Evolutionary conservation across 2,113 vertebrate species (phyloP), one percentile per base, ranked within the genome.

Genomic region (Myxocyprinus asiaticus): DNA sequence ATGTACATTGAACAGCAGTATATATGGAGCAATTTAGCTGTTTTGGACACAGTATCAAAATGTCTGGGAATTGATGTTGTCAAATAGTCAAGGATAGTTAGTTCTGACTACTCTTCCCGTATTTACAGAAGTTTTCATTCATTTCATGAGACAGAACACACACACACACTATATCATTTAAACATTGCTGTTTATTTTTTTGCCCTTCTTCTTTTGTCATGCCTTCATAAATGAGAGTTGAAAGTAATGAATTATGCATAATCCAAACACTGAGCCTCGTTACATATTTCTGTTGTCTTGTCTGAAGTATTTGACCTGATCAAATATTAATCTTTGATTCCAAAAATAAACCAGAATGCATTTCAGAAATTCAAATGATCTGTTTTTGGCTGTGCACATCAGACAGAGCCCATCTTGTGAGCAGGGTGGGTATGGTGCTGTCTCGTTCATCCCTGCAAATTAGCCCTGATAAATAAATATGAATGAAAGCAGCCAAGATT

Each of bases 241-340:
- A 82, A 78, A 67, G 67, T 48, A 55, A 83, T 87, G 65, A 87
- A 85, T 85, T 74, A 87, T 85, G 80, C 81, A 83, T 58, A 65
- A 67, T 17, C 70, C 76, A 76, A 87, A 85, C 76, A 77, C 75
- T 82, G 71, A 80, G 87, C 76, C 76, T 33, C 67, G 59, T 82
- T 82, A 80, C 80, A 78, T 61, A 48, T 45, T 72, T 79, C 78
- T 83, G 81, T 72, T 51, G 80, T 88, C 81, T 83, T 86, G 82
- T 83, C 80, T 81, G 77, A 81, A 68, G 59, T 83, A 85, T 83
- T 85, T 86, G 81, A 81, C 47, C 84, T 86, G 78, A 90, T 91
- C 88, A 91, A 92, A 91, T 88, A 92, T 92, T 88, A 79, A 91
- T 89, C 70, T 77, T 83, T 82, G 65, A 77, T 87, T 90, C 89